These are phyloP conservation scores for Rotaria magnacalcarata DNA, from an alignment of 2,888 invertebrate species.

Conservation along the genomic window DNA sequence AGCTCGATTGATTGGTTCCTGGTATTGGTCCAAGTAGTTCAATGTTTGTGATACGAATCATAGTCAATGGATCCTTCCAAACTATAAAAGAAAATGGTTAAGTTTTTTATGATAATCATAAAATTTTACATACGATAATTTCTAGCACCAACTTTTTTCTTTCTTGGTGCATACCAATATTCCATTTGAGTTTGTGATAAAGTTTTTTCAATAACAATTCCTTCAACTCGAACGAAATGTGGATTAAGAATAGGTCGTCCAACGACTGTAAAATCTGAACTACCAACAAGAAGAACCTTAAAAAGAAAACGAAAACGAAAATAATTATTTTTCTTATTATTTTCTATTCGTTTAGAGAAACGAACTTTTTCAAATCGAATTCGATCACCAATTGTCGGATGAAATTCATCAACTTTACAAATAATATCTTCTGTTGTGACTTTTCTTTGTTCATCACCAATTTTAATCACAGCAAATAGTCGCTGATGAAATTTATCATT, in stretches of 20 bases:
- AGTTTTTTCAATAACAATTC: slow-evolving; percentile 61
- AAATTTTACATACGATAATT: not conserved
- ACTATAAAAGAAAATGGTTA: not conserved
- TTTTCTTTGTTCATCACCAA: slow-evolving; percentile 59
- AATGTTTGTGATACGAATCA: slow-evolving; percentile 24
- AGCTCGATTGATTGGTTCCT: slow-evolving; percentile 4
- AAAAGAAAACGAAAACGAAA: slow-evolving; percentile 38
- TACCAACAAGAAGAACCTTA: slow-evolving; percentile 60
- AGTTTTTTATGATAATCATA: not conserved
- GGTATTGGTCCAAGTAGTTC: not conserved
- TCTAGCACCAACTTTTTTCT: not conserved
- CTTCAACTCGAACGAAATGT: slow-evolving; percentile 57
- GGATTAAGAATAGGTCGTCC: slow-evolving; percentile 59
- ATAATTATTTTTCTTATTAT: too few species aligned
- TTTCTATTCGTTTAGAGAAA: not conserved
- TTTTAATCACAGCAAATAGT: slow-evolving; percentile 51
- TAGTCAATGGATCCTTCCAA: not conserved
- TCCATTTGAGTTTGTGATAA: slow-evolving; percentile 48
- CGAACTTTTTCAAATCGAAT: slow-evolving; percentile 61
- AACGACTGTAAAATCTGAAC: slow-evolving; percentile 59
- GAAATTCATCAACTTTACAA: slow-evolving; percentile 55
- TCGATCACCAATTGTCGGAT: slow-evolving; percentile 60
- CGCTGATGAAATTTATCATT: slow-evolving; percentile 35
- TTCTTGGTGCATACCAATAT: slow-evolving; percentile 28
- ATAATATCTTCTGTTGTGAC: slow-evolving; percentile 60